Evolutionary conservation across 2,888 invertebrate genomes (phyloP).

Genomic region (Amphimallon solstitiale): DNA sequence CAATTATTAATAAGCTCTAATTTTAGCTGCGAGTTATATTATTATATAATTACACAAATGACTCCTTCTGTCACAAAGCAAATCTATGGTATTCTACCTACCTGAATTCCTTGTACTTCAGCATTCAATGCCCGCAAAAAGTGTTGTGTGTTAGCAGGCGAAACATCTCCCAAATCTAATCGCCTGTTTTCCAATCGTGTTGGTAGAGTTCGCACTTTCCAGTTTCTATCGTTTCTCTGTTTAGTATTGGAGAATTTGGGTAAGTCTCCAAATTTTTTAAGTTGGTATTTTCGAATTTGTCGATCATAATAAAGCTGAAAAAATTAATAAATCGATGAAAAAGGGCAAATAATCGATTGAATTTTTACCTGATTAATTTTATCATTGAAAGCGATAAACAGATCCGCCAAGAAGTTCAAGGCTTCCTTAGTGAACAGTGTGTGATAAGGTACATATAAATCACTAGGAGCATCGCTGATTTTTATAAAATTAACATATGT

Average conservation of each 20-base stretch:
- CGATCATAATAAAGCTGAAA: slow-evolving; percentile 56
- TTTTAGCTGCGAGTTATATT: no score
- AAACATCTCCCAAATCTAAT: slow-evolving; percentile 74
- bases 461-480: slow-evolving; percentile 58
- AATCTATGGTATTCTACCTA: no score
- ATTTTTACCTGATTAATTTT: slow-evolving; percentile 62
- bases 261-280: slow-evolving; percentile 55
- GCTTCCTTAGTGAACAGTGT: slow-evolving; percentile 69
- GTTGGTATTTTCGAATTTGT: slow-evolving; percentile 58
- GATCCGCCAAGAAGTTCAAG: slow-evolving; percentile 67
- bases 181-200: slow-evolving; percentile 68
- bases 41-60: no score
- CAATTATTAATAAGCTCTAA: no score
- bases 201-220: slow-evolving; percentile 71
- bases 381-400: slow-evolving; percentile 66
- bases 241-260: slow-evolving; percentile 63
- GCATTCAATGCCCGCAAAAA: slow-evolving; percentile 67
- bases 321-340: background rate
- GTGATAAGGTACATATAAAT: slow-evolving; percentile 67
- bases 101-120: slow-evolving; percentile 71
- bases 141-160: slow-evolving; percentile 69
- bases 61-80: background rate
- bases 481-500: background rate
- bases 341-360: background rate
- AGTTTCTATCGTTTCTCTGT: slow-evolving; percentile 63